Conservation (phyloP, 2,113 vertebrate genomes). For the Coreoperca whiteheadi region DNA sequence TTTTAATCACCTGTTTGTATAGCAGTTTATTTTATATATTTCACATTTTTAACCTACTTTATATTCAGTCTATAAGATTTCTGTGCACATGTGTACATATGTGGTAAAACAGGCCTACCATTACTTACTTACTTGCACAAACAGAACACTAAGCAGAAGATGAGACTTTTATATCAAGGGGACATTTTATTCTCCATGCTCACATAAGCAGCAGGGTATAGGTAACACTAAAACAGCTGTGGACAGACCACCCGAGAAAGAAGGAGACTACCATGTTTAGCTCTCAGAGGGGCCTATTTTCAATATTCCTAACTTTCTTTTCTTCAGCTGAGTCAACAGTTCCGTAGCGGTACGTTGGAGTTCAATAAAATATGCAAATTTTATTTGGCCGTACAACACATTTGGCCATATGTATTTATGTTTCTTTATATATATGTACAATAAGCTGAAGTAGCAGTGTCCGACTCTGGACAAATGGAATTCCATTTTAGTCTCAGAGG, state of each 20-base stretch:
- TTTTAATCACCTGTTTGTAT: not conserved
- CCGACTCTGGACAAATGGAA: conserved; percentile 46
- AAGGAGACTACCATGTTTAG: conserved; percentile 18
- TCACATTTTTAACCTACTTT: no score
- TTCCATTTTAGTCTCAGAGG: conserved; percentile 58
- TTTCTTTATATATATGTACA: conserved; percentile 48
- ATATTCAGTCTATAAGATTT: not conserved
- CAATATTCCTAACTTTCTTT: conserved; percentile 14
- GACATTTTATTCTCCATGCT: conserved; percentile 29
- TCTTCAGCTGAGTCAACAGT: conserved; percentile 48
- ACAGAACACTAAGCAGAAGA: not conserved
- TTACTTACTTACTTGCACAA: not conserved
- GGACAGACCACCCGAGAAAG: conserved; percentile 13
- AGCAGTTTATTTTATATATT: not conserved
- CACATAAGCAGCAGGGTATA: conserved; percentile 26
- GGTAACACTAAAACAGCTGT: conserved; percentile 2
- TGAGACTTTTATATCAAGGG: not conserved
- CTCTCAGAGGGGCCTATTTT: conserved; percentile 26
- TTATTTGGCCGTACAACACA: conserved; percentile 41
- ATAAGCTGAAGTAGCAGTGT: conserved; percentile 29
- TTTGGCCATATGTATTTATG: conserved; percentile 11
- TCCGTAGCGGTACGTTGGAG: conserved; percentile 5
- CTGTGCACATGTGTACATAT: not conserved
- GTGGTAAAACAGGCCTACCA: not conserved
- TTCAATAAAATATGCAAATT: conserved; percentile 54